Conservation (phyloP, 2,113 vertebrate species). For the Oncorhynchus gorbuscha region DNA sequence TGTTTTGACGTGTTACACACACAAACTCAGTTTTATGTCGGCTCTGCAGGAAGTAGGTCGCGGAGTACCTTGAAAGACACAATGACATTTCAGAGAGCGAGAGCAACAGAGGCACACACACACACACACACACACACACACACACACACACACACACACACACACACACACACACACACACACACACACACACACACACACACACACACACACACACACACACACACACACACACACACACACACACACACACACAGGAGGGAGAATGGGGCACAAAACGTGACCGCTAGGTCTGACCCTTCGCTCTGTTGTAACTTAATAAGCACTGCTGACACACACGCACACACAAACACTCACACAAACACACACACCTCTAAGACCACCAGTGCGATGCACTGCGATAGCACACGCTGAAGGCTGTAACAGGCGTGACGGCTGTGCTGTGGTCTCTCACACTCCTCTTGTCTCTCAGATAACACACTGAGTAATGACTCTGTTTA, state of each 20-base stretch:
- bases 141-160: too few relatives aligned
- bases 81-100: too few relatives aligned
- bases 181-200: too few relatives aligned
- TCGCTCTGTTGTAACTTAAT: slow-evolving; percentile 13
- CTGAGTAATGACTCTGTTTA: slow-evolving; percentile 66
- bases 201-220: too few relatives aligned
- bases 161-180: too few relatives aligned
- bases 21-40: too few relatives aligned
- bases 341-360: not conserved
- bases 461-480: slow-evolving; percentile 55
- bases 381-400: slow-evolving; percentile 24
- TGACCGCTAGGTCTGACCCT: slow-evolving; percentile 1
- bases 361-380: not conserved
- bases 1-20: too few relatives aligned
- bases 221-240: too few relatives aligned
- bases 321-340: not conserved
- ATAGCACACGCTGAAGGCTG: slow-evolving; percentile 37
- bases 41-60: not conserved
- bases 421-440: slow-evolving; percentile 74
- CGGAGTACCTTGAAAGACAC: too few relatives aligned
- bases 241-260: not conserved
- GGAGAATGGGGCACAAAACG: not conserved
- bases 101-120: too few relatives aligned
- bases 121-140: too few relatives aligned
- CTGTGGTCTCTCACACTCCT: slow-evolving; percentile 60